Evolutionary conservation across 2,888 invertebrate species (phyloP).

Genomic region (Apoda limacodes): DNA sequence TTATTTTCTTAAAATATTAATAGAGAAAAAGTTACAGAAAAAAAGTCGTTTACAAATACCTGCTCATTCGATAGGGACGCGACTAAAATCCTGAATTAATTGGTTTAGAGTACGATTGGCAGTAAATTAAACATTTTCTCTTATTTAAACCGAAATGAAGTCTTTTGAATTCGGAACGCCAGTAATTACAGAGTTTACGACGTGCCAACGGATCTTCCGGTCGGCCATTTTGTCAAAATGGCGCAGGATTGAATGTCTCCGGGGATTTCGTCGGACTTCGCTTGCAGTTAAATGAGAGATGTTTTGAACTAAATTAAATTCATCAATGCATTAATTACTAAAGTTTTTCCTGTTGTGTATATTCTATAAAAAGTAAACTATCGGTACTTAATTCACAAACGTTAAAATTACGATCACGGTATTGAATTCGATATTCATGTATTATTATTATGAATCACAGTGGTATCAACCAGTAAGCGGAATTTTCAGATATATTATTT

Average conservation of each 20-base stretch:
- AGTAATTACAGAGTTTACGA: constrained; percentile 68
- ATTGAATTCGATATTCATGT: no score
- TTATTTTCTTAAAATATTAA: no score
- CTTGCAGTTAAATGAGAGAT: constrained; percentile 31
- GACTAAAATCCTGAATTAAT: constrained; percentile 55
- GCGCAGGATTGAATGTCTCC: constrained; percentile 27
- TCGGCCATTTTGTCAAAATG: constrained; percentile 47
- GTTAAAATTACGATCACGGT: no score
- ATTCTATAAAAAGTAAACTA: no score
- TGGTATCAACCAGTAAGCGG: no score
- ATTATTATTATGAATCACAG: no score
- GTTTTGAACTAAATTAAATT: constrained; percentile 42
- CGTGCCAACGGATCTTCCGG: constrained; percentile 53
- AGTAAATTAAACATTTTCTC: constrained; percentile 67
- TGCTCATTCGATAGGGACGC: constrained; percentile 7
- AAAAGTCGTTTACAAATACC: no score
- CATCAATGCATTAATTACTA: constrained; percentile 50
- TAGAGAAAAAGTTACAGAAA: no score
- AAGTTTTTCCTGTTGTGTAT: constrained; percentile 26
- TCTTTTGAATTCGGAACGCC: constrained; percentile 43
- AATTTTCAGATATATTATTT: no score
- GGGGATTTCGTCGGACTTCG: constrained; percentile 29
- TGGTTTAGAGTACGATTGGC: constrained; percentile 47
- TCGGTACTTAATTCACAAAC: no score
- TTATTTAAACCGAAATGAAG: constrained; percentile 63